These are phyloP conservation scores for Trichopoda pennipes DNA, from an alignment of 2,888 invertebrate species.

Conservation along the genomic window DNA sequence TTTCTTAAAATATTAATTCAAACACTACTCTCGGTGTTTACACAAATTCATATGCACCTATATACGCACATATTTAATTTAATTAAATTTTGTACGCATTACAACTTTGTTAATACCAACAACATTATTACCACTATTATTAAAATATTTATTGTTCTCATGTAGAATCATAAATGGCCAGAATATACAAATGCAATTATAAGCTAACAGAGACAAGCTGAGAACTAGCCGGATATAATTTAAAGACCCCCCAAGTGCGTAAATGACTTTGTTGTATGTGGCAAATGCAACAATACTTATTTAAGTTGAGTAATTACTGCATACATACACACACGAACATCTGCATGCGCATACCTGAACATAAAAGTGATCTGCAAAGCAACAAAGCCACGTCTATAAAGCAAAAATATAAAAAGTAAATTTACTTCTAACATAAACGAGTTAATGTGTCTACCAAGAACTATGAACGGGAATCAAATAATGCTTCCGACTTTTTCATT, in stretches of 20 bases:
- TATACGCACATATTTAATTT: neutral
- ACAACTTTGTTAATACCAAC: slow-evolving; percentile 13
- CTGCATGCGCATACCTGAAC: neutral
- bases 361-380: slow-evolving; percentile 9
- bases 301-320: slow-evolving; percentile 65
- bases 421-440: slow-evolving; percentile 2
- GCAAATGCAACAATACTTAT: slow-evolving; percentile 57
- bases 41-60: neutral
- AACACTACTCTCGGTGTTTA: slow-evolving; percentile 15
- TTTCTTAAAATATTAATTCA: too few species aligned
- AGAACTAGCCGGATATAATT: slow-evolving; percentile 28
- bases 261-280: slow-evolving; percentile 57
- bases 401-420: too few species aligned
- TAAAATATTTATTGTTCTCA: slow-evolving; percentile 61
- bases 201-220: slow-evolving; percentile 22
- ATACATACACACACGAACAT: slow-evolving; percentile 23
- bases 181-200: slow-evolving; percentile 26
- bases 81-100: slow-evolving; percentile 30
- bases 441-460: slow-evolving; percentile 49
- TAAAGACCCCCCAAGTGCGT: slow-evolving; percentile 66
- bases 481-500: slow-evolving; percentile 20
- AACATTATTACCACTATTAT: slow-evolving; percentile 45
- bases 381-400: slow-evolving; percentile 11
- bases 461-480: slow-evolving; percentile 48
- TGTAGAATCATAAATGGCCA: slow-evolving; percentile 43